Percentiles rank a stretch among this genome's conserved stretches.
Evolutionary conservation across 2,797 vertebrate species (phyloP).

Genomic region (Masticophis lateralis): DNA sequence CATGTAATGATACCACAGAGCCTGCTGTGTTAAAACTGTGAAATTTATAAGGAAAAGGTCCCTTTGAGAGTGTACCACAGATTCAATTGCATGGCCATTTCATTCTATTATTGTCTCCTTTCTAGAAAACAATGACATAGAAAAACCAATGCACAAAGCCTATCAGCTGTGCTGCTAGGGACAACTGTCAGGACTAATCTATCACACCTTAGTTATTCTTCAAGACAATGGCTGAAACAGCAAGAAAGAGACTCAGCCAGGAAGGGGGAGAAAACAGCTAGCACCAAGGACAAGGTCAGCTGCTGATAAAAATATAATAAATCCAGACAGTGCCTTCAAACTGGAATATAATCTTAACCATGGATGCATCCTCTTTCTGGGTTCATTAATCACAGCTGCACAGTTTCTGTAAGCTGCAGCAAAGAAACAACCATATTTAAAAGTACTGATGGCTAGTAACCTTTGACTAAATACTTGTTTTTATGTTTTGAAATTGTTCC

Average conservation of each 20-base stretch:
- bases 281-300: conserved; percentile 8
- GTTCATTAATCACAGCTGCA: background rate
- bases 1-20: conserved; percentile 28
- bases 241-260: background rate
- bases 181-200: conserved; percentile 14
- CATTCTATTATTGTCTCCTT: conserved; percentile 18
- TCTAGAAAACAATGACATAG: conserved; percentile 21
- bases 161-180: conserved; percentile 2
- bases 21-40: conserved; percentile 5
- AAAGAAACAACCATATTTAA: background rate
- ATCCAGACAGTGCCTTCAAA: background rate
- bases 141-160: conserved; percentile 11
- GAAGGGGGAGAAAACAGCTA: background rate
- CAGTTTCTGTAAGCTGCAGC: background rate
- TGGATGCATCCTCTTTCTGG: background rate
- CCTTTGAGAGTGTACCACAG: background rate
- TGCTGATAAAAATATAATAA: background rate
- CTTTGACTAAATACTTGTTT: background rate
- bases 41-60: background rate
- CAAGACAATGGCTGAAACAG: conserved; percentile 3
- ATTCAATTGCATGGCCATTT: conserved; percentile 12
- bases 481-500: background rate
- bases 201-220: conserved; percentile 33
- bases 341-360: background rate
- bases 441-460: background rate